Evolutionary conservation across 2,797 vertebrate genomes (phyloP).

Genomic region (Acanthurus leucopareius): DNA sequence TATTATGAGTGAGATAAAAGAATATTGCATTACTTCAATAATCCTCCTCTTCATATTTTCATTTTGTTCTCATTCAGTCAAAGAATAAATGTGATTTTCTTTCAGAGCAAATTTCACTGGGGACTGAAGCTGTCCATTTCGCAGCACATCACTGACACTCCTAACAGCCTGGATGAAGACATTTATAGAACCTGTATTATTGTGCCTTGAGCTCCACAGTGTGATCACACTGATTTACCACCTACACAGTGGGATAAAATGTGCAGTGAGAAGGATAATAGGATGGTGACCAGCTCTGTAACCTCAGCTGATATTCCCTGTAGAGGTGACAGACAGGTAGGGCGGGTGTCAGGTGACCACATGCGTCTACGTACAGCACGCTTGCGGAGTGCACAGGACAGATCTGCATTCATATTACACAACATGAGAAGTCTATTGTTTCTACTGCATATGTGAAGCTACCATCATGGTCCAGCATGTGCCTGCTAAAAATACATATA

Average conservation of each 20-base stretch:
- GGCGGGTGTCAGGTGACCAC: slow-evolving; percentile 15
- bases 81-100: slow-evolving; percentile 14
- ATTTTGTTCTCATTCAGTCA: neutral
- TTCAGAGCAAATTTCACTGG: neutral
- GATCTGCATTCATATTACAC: slow-evolving; percentile 28
- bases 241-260: slow-evolving; percentile 53
- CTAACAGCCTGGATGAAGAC: slow-evolving; percentile 37
- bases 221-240: slow-evolving; percentile 60
- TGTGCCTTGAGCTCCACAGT: slow-evolving; percentile 44
- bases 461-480: slow-evolving; percentile 43
- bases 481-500: slow-evolving; percentile 73
- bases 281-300: slow-evolving; percentile 19
- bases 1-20: neutral
- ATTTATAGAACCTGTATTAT: slow-evolving; percentile 69
- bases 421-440: slow-evolving; percentile 43
- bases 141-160: slow-evolving; percentile 22
- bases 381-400: slow-evolving; percentile 12
- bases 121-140: slow-evolving; percentile 29
- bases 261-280: slow-evolving; percentile 25
- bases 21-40: no score
- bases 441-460: slow-evolving; percentile 47
- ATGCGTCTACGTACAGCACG: neutral
- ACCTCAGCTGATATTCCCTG: slow-evolving; percentile 42
- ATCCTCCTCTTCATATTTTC: slow-evolving; percentile 14
- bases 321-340: slow-evolving; percentile 26